A percentile compares a stretch with the other conserved stretches of the same genome.
Conservation (phyloP, 2,113 vertebrate genomes). For the Perccottus glenii region DNA sequence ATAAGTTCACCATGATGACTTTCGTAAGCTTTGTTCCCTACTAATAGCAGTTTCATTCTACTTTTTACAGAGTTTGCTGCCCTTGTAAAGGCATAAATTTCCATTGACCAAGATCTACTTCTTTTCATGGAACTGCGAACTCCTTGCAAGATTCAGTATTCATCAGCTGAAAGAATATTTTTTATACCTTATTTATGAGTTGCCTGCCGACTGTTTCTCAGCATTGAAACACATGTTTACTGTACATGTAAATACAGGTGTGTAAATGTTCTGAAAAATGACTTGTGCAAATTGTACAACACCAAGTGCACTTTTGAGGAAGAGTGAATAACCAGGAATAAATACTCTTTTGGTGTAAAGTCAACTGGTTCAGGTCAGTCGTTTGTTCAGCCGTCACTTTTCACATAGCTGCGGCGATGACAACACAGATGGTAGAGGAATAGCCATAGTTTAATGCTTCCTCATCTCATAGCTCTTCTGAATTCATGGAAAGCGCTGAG, state of each 20-base stretch:
- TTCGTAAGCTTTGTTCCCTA: slow-evolving; percentile 20
- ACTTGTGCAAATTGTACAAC: slow-evolving; percentile 78
- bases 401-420: slow-evolving; percentile 19
- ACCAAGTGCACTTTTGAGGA: slow-evolving; percentile 79
- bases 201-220: slow-evolving; percentile 75
- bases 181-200: slow-evolving; percentile 84
- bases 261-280: slow-evolving; percentile 74
- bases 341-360: slow-evolving; percentile 82
- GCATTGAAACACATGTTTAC: slow-evolving; percentile 70
- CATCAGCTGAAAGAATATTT: slow-evolving; percentile 81
- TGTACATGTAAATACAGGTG: slow-evolving; percentile 62
- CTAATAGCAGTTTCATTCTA: slow-evolving; percentile 66
- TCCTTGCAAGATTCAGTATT: slow-evolving; percentile 71
- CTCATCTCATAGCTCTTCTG: slow-evolving; percentile 22
- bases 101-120: slow-evolving; percentile 77
- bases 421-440: slow-evolving; percentile 19
- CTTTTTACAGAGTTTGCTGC: slow-evolving; percentile 77
- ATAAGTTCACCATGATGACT: not conserved
- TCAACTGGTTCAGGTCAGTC: slow-evolving; percentile 45
- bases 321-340: slow-evolving; percentile 84
- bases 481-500: slow-evolving; percentile 24
- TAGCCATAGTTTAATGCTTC: not conserved
- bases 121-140: slow-evolving; percentile 77
- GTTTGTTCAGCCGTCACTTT: slow-evolving; percentile 31
- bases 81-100: slow-evolving; percentile 82